phyloP scores from a whole-genome alignment of 1,140 invertebrate genomes.

The Drosophila jambulina region DNA sequence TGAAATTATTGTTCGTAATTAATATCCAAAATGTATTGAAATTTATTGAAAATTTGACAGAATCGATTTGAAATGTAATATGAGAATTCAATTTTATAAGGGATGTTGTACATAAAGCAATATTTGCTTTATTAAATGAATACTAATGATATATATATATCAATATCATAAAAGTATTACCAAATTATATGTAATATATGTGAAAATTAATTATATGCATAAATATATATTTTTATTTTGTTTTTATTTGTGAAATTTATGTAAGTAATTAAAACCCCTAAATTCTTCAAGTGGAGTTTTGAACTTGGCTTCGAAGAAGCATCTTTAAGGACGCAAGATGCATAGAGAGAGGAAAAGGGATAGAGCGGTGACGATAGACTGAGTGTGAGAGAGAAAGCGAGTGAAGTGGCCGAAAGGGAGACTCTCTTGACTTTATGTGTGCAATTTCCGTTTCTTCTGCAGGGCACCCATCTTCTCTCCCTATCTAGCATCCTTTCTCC shows the following conservation, averaged over 20 bases:
- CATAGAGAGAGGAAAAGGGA: not conserved
- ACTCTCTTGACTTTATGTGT: slow-evolving; percentile 63
- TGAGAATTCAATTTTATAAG: too few relatives aligned
- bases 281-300: slow-evolving; percentile 13
- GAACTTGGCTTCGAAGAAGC: slow-evolving; percentile 14
- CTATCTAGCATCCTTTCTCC: slow-evolving; percentile 16
- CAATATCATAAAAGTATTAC: not conserved
- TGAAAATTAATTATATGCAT: not conserved
- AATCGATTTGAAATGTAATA: too few relatives aligned
- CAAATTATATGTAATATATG: too few relatives aligned
- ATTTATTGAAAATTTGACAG: too few relatives aligned
- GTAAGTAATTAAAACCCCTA: not conserved
- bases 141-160: not conserved
- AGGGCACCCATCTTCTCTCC: slow-evolving; percentile 15
- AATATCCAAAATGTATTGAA: too few relatives aligned
- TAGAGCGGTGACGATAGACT: not conserved
- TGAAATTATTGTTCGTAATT: too few relatives aligned
- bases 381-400: slow-evolving; percentile 14
- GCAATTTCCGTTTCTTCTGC: slow-evolving; percentile 70
- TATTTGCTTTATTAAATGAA: too few relatives aligned
- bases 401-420: slow-evolving; percentile 22
- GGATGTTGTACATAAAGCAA: too few relatives aligned
- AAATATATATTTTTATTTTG: not conserved
- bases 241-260: not conserved
- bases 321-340: slow-evolving; percentile 1